Evolutionary conservation across 2,888 invertebrate species (phyloP).

Genomic region (Parnassius apollo): DNA sequence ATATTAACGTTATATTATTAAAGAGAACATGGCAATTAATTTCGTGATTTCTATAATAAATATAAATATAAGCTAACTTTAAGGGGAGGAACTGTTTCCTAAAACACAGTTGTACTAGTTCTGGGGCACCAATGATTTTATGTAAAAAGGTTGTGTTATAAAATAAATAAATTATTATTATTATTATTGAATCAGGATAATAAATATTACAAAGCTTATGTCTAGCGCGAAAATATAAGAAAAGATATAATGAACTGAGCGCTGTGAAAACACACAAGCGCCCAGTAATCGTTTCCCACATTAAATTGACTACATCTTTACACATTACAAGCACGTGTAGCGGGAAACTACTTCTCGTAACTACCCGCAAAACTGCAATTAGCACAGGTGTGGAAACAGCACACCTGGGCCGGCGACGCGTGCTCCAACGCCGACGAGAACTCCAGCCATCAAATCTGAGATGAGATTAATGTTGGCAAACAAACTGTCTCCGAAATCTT

Average conservation of each 20-base stretch:
- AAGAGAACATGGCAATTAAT: no score
- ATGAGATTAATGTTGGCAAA: conserved; percentile 1
- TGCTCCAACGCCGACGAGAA: background rate
- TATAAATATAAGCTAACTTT: no score
- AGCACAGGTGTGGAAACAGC: conserved; percentile 11
- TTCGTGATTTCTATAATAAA: no score
- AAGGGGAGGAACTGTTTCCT: no score
- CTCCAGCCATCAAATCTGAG: background rate
- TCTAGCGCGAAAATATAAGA: no score
- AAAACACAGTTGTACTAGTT: no score
- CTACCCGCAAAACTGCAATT: conserved; percentile 24
- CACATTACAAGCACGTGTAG: conserved; percentile 12
- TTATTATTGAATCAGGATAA: no score
- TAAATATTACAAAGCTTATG: no score
- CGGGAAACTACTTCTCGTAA: conserved; percentile 13
- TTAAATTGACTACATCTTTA: conserved; percentile 9
- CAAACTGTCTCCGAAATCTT: background rate
- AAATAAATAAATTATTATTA: no score
- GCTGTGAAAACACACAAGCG: background rate
- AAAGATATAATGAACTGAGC: background rate
- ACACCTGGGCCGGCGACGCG: conserved; percentile 1
- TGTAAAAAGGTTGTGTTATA: no score
- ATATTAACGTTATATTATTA: no score
- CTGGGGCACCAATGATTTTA: no score
- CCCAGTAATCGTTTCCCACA: conserved; percentile 14